Evolutionary conservation across 2,888 invertebrate species (phyloP).

Genomic region (Chloromyia formosa): DNA sequence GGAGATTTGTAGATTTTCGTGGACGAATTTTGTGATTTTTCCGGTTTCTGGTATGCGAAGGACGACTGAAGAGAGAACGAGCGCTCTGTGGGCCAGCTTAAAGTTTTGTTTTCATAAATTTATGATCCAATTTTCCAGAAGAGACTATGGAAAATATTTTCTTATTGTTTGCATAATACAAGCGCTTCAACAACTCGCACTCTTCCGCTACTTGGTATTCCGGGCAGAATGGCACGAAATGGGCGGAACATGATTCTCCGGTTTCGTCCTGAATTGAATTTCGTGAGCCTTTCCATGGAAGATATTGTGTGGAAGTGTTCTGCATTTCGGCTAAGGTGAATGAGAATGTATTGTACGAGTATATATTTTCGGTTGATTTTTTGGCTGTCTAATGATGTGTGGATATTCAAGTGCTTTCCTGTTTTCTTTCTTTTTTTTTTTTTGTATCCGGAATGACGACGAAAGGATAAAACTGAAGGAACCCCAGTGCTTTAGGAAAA

Average conservation of each 20-base stretch:
- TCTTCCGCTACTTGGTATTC: neutral
- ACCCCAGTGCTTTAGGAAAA: neutral
- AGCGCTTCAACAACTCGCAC: neutral
- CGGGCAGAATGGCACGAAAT: neutral
- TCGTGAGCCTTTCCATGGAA: neutral
- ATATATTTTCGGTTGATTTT: neutral
- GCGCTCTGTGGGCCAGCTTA: neutral
- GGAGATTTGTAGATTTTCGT: neutral
- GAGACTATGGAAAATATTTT: neutral
- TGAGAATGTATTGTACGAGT: too few relatives aligned
- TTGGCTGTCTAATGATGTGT: neutral
- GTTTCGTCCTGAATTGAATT: neutral
- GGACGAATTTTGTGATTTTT: neutral
- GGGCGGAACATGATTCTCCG: neutral
- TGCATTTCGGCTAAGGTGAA: neutral
- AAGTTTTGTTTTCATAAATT: conserved; percentile 9
- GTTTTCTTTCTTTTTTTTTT: too few relatives aligned
- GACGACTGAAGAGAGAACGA: too few relatives aligned
- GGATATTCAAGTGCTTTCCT: neutral
- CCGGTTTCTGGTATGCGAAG: neutral
- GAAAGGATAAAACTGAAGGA: neutral
- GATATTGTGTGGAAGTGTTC: neutral
- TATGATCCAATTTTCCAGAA: conserved; percentile 7
- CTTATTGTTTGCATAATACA: conserved; percentile 10
- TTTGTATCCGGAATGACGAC: neutral